Conservation (phyloP, 2,113 vertebrate genomes). For the Saimiri boliviensis region DNA sequence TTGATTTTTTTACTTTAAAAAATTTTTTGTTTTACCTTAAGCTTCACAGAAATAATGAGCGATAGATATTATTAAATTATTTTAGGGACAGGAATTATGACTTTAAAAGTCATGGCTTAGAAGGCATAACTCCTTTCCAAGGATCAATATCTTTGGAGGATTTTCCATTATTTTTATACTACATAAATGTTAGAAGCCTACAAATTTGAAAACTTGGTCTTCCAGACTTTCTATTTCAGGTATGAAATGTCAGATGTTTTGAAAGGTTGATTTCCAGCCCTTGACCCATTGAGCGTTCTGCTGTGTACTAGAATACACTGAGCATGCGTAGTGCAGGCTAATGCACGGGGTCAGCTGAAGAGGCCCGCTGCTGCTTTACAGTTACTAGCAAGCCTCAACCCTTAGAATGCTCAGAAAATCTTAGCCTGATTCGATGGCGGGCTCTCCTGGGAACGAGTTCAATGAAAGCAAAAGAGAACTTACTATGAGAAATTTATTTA, state of each 20-base stretch:
- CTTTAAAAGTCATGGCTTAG: background rate
- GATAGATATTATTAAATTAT: background rate
- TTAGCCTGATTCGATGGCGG: background rate
- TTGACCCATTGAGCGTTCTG: background rate
- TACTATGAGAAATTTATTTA: conserved; percentile 17
- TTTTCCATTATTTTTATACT: background rate
- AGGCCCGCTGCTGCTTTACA: background rate
- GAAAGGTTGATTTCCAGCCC: background rate
- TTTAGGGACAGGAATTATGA: background rate
- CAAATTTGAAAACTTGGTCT: background rate
- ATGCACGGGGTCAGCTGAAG: too few species aligned
- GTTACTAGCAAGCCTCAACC: background rate
- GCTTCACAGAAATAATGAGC: background rate
- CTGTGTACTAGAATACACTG: background rate
- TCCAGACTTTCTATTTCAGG: conserved; percentile 2
- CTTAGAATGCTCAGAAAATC: background rate
- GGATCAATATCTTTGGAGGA: background rate
- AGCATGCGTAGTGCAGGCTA: background rate
- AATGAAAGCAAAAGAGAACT: background rate
- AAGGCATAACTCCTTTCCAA: background rate
- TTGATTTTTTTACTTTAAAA: too few species aligned
- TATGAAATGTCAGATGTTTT: conserved; percentile 5
- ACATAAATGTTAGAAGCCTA: background rate
- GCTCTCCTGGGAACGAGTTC: background rate
- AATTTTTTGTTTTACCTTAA: conserved; percentile 26